Percentiles rank a stretch among this genome's conserved stretches.
Conservation (phyloP, 1,140 invertebrate genomes). For the Argopecten irradians region DNA sequence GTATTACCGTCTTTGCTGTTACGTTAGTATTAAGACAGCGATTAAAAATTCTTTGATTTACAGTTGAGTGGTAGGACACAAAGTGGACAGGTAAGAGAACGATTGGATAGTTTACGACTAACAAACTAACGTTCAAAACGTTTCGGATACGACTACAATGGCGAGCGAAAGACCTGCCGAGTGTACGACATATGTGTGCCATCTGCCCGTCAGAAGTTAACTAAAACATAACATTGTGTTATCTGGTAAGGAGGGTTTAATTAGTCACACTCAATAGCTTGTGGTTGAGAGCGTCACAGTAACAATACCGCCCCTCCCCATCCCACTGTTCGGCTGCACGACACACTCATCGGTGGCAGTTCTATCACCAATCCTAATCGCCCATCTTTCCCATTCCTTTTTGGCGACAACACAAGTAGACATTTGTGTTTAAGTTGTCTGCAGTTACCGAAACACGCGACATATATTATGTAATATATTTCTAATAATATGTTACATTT, state of each 20-base stretch:
- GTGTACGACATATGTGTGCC: neutral
- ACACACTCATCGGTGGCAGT: neutral
- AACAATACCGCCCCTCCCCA: neutral
- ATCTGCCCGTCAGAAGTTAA: neutral
- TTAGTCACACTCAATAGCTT: slow-evolving; percentile 7
- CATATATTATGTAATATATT: too few relatives aligned
- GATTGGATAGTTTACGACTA: neutral
- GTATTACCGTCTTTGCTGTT: neutral
- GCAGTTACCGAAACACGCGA: too few relatives aligned
- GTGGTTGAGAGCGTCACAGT: neutral
- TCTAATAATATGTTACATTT: too few relatives aligned
- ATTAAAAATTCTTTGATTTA: neutral
- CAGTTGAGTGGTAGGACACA: neutral
- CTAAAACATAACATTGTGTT: slow-evolving; percentile 8
- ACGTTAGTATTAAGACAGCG: neutral
- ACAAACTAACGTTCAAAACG: neutral
- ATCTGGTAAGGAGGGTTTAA: neutral
- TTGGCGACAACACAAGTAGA: too few relatives aligned
- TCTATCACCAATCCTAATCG: neutral
- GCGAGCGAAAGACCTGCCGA: neutral
- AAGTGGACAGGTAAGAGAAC: neutral
- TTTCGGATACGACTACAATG: neutral
- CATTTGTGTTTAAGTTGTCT: too few relatives aligned
- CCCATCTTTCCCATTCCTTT: neutral
- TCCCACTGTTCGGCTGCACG: neutral